A percentile compares a stretch with the other conserved stretches of the same genome.
Evolutionary conservation across 2,113 vertebrate genomes (phyloP).

Genomic region (Paralichthys olivaceus): DNA sequence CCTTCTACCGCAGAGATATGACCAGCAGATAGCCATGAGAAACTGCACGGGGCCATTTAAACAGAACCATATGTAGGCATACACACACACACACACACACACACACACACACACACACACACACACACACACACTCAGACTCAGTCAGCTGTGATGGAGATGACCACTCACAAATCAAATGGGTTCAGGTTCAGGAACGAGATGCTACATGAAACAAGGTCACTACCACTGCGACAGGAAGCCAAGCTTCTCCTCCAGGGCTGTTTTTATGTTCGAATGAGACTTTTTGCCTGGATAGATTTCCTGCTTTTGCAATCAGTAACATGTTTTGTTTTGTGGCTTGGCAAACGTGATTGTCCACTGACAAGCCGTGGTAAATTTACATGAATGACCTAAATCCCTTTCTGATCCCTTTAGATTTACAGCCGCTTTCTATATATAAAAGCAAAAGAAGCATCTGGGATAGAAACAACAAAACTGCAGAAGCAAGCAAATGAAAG

Average conservation of each 20-base stretch:
- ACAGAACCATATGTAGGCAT: conserved; percentile 57
- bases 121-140: no score
- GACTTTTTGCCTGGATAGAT: not conserved
- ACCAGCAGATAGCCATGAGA: conserved; percentile 49
- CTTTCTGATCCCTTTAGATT: conserved; percentile 11
- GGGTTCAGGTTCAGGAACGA: not conserved
- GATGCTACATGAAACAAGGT: conserved; percentile 3
- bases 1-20: conserved; percentile 52
- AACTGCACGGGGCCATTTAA: conserved; percentile 46
- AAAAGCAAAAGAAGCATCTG: conserved; percentile 8
- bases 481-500: conserved; percentile 43
- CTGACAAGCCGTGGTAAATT: conserved; percentile 7
- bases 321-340: conserved; percentile 23
- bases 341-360: not conserved
- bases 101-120: conserved; percentile 16
- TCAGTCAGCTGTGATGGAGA: conserved; percentile 15
- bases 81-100: conserved; percentile 9
- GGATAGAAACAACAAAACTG: conserved; percentile 22
- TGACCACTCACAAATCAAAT: conserved; percentile 8
- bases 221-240: conserved; percentile 2
- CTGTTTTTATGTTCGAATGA: not conserved
- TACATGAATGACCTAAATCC: conserved; percentile 10
- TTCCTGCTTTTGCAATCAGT: conserved; percentile 27
- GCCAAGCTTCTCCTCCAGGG: not conserved
- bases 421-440: conserved; percentile 7